Percentiles rank a stretch among this genome's conserved stretches.
Evolutionary conservation across 2,113 vertebrate genomes (phyloP).

Genomic region (Phylloscopus trochiloides): DNA sequence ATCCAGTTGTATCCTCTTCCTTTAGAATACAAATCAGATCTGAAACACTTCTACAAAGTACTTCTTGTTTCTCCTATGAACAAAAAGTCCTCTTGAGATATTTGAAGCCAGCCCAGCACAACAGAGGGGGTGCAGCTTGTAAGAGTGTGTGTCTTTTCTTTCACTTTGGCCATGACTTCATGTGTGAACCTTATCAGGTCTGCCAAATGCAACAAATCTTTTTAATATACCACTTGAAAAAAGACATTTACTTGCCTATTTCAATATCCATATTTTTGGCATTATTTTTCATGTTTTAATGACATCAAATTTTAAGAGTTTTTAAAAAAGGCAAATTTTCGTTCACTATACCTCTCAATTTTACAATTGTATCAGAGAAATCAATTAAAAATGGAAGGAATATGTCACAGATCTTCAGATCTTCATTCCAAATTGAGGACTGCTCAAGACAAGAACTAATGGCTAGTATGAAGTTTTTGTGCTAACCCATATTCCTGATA

Average conservation of each 20-base stretch:
- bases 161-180: background rate
- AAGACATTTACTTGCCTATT: background rate
- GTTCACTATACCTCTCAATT: background rate
- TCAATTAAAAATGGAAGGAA: background rate
- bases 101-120: background rate
- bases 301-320: background rate
- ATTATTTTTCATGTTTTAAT: background rate
- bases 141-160: background rate
- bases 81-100: background rate
- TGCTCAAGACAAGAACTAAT: background rate
- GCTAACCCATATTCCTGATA: background rate
- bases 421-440: background rate
- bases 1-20: background rate
- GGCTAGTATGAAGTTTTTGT: background rate
- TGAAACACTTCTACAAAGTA: background rate
- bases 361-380: background rate
- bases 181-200: background rate
- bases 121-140: background rate
- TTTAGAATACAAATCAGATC: background rate
- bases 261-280: background rate
- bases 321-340: background rate
- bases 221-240: background rate
- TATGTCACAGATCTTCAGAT: background rate
- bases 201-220: background rate
- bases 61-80: background rate